phyloP scores from a whole-genome alignment of 2,888 invertebrate species.

The Plebejus melissa region DNA sequence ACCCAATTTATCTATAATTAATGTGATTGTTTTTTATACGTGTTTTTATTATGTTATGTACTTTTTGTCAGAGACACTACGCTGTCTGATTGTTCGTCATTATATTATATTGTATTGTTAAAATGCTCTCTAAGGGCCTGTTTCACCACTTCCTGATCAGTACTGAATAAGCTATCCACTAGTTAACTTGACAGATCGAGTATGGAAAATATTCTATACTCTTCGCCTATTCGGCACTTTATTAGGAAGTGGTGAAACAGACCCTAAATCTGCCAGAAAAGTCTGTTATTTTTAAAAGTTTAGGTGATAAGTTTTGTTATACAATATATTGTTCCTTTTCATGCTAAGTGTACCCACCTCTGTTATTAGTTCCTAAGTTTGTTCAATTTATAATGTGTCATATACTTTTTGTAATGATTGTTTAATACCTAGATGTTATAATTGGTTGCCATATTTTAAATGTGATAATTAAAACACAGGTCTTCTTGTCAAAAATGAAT shows the following conservation, averaged over 20 bases:
- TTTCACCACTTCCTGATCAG: too few relatives aligned
- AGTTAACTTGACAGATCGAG: too few relatives aligned
- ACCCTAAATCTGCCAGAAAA: too few relatives aligned
- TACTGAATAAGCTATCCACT: too few relatives aligned
- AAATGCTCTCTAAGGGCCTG: neutral
- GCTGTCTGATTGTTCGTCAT: too few relatives aligned
- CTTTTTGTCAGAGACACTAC: too few relatives aligned
- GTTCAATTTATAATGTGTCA: neutral
- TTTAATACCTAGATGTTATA: neutral
- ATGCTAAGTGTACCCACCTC: neutral
- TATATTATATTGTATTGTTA: too few relatives aligned
- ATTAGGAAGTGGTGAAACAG: too few relatives aligned
- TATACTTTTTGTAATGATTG: neutral
- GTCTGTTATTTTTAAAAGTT: neutral
- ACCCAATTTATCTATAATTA: neutral
- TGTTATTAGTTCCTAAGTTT: neutral
- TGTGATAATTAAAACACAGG: neutral
- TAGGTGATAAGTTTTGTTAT: neutral
- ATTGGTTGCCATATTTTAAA: constrained; percentile 7
- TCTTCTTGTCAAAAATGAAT: neutral
- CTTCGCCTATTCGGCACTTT: too few relatives aligned
- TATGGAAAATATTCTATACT: too few relatives aligned
- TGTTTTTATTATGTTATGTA: too few relatives aligned
- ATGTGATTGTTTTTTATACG: neutral
- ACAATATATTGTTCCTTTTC: neutral